Evolutionary conservation across 2,888 invertebrate species (phyloP), one percentile per base, ranked within the genome.

Genomic region (Pelosia muscerda): DNA sequence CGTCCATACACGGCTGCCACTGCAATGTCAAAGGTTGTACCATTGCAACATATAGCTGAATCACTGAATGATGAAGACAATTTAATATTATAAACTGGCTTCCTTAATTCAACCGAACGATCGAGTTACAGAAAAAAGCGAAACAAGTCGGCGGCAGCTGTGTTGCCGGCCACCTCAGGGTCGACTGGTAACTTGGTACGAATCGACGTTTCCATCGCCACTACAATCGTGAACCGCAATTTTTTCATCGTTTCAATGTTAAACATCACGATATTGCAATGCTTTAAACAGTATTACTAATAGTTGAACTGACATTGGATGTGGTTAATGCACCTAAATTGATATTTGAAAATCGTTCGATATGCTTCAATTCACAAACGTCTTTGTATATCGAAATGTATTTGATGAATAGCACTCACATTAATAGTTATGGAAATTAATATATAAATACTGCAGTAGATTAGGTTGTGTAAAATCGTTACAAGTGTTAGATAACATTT

Each of bases 181-280:
- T 92, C 94, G 85, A 91, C 94, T 86, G 88, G 93, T 93, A 86
- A 79, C 68, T 78, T 77, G 69, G 78, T 80, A 83, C 86, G 84
- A 84, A 80, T 86, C 85, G 84, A 83, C 83, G 85, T 84, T 85
- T 84, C 83, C 87, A 87, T 84, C 83, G 83, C 74, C 73, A 77
- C 77, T 81, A 77, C 72, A 76, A 78, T 75, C 81, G 85, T 87
- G 87, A 87, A 82, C 83, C 79, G 83, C 84, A 80, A 76, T 88
- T 92, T 93, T 91, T 93, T 92, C 84, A 83, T 83, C 74, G 82
- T 84, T 89, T 88, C 90, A 92, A 90, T 88, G 89, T 77, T 89
- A 88, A 86, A 64, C 77, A 74, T 75, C 68, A 78, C 69, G 67
- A 80, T 86, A 87, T 85, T 88, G 86, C 85, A 86, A 85, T 78